phyloP scores from a whole-genome alignment of 2,888 invertebrate species.

The Smittia sp. region DNA sequence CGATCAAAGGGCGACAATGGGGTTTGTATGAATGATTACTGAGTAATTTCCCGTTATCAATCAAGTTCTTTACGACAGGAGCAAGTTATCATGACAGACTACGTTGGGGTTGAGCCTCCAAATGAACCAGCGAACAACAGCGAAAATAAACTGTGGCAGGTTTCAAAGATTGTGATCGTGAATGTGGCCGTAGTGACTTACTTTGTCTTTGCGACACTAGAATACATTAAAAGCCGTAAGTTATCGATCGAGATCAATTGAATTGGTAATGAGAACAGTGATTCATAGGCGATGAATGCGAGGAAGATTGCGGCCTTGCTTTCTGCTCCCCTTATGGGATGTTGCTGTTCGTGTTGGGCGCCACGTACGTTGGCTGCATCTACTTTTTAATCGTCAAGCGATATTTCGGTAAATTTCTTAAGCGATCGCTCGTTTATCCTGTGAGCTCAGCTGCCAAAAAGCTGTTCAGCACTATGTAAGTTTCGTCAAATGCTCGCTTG shows the following conservation, averaged over 20 bases:
- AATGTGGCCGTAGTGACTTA: neutral
- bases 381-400: constrained; percentile 65
- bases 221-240: constrained; percentile 24
- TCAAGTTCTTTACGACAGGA: neutral
- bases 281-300: constrained; percentile 19
- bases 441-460: constrained; percentile 45
- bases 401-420: constrained; percentile 51
- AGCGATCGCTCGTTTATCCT: too few species aligned
- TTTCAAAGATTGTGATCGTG: too few species aligned
- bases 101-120: neutral
- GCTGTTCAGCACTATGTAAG: neutral
- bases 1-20: neutral
- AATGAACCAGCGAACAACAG: too few species aligned
- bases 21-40: neutral
- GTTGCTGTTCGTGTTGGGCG: constrained; percentile 61
- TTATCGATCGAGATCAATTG: neutral
- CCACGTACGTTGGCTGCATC: constrained; percentile 61
- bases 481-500: too few species aligned
- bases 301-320: neutral
- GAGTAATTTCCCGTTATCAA: neutral
- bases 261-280: neutral
- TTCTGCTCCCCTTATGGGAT: constrained; percentile 71
- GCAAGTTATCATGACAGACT: neutral
- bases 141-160: neutral
- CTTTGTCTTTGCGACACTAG: neutral